These are phyloP conservation scores for Cyrtonyx montezumae DNA, from an alignment of 2,113 vertebrate genomes.

Conservation along the genomic window DNA sequence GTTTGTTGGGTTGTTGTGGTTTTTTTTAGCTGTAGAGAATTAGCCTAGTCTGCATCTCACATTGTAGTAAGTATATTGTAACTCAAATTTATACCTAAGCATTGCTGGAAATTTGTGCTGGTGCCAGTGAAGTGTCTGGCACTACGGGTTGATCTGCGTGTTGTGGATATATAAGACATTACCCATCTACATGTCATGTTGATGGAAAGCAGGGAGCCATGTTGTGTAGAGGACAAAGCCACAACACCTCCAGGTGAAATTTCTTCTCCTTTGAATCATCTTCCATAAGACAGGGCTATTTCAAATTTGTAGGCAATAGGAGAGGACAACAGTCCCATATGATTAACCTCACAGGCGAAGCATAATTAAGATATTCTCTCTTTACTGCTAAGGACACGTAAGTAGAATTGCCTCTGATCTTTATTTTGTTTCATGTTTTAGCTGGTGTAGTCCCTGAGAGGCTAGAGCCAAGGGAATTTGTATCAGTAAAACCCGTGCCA, in stretches of 20 bases:
- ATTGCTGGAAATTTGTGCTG: not conserved
- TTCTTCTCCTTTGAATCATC: conserved; percentile 3
- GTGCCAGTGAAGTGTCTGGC: not conserved
- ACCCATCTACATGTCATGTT: accelerated
- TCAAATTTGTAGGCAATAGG: not conserved
- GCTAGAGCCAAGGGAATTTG: conserved; percentile 14
- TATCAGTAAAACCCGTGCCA: conserved; percentile 35
- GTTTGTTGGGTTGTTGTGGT: not conserved
- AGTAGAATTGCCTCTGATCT: conserved; percentile 39
- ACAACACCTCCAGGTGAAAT: not conserved
- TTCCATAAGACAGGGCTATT: not conserved
- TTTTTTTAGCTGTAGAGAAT: not conserved
- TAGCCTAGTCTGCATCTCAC: not conserved
- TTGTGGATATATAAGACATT: no score
- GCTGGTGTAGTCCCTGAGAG: conserved; percentile 21
- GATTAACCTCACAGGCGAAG: conserved; percentile 28
- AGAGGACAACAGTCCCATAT: not conserved
- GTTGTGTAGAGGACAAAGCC: not conserved
- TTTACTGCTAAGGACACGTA: conserved; percentile 14
- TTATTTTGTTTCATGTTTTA: conserved; percentile 27
- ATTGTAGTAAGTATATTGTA: not conserved
- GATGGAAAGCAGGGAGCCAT: not conserved
- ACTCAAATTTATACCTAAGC: not conserved
- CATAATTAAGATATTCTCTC: conserved; percentile 26
- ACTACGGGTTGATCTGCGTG: accelerated